phyloP scores from a whole-genome alignment of 2,888 invertebrate genomes.

The Parapristionchus giblindavisi region DNA sequence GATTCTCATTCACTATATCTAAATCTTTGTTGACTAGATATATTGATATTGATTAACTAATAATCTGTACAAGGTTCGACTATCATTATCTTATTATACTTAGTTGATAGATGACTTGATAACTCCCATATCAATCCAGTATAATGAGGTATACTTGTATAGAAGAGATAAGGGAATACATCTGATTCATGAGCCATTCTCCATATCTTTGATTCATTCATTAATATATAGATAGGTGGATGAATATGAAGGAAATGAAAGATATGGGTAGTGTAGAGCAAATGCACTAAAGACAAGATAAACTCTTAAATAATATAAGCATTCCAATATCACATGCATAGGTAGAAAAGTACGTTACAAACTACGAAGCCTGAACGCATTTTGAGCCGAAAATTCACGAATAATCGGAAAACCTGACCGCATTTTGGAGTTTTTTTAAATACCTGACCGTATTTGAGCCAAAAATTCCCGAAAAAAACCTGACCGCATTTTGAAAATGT shows the following conservation, averaged over 20 bases:
- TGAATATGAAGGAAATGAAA: not conserved
- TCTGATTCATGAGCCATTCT: conserved; percentile 24
- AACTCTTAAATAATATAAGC: too few relatives aligned
- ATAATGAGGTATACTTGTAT: not conserved
- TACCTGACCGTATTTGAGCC: too few relatives aligned
- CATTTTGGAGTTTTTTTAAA: too few relatives aligned
- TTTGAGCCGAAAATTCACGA: too few relatives aligned
- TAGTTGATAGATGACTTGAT: not conserved
- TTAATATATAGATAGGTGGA: not conserved
- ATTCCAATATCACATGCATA: too few relatives aligned
- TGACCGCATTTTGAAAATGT: too few relatives aligned
- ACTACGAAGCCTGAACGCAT: too few relatives aligned
- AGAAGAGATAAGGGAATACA: conserved; percentile 28
- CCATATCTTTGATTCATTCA: conserved; percentile 18
- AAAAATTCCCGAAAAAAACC: too few relatives aligned
- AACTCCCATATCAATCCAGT: conserved; percentile 26
- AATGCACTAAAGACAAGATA: too few relatives aligned
- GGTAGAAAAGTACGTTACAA: too few relatives aligned
- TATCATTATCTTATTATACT: not conserved
- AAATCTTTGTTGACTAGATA: not conserved
- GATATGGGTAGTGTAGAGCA: too few relatives aligned
- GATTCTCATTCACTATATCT: not conserved
- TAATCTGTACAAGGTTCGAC: not conserved
- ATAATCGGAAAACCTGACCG: too few relatives aligned
- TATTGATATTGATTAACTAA: not conserved